A percentile compares a stretch with the other conserved stretches of the same genome.
phyloP scores from a whole-genome alignment of 2,888 invertebrate genomes.

The Cantharis rustica region DNA sequence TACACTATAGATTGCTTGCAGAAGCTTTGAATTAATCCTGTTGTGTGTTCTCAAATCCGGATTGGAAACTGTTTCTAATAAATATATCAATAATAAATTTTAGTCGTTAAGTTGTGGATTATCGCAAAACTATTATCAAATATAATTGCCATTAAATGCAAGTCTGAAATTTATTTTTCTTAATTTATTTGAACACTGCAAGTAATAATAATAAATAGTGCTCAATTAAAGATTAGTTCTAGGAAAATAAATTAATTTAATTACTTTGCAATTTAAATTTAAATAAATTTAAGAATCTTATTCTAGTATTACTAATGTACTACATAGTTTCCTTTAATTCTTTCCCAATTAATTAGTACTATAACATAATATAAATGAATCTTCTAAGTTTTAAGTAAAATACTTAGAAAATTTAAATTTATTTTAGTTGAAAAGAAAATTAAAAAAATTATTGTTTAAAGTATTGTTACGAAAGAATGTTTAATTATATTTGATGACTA shows the following conservation, averaged over 20 bases:
- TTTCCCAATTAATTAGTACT: too few species aligned
- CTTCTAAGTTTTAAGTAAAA: too few species aligned
- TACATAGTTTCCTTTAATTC: too few species aligned
- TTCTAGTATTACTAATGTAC: not conserved
- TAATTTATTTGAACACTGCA: not conserved
- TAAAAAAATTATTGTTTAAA: too few species aligned
- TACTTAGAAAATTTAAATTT: too few species aligned
- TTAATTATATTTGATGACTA: too few species aligned
- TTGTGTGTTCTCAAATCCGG: constrained; percentile 19
- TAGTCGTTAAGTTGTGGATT: constrained; percentile 11
- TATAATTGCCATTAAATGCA: not conserved
- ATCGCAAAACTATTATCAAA: constrained; percentile 12
- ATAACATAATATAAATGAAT: too few species aligned
- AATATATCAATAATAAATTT: constrained; percentile 26
- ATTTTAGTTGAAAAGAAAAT: too few species aligned
- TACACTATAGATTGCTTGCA: constrained; percentile 3
- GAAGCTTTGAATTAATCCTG: constrained; percentile 17
- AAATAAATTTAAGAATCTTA: not conserved
- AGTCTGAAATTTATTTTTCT: constrained; percentile 1
- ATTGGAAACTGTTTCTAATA: constrained; percentile 24
- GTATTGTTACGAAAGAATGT: too few species aligned
- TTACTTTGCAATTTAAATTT: not conserved
- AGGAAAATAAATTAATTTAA: not conserved
- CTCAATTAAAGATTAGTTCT: not conserved
- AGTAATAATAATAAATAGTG: not conserved